These are phyloP conservation scores for Choloepus didactylus DNA, from an alignment of 2,797 vertebrate species.

Conservation along the genomic window DNA sequence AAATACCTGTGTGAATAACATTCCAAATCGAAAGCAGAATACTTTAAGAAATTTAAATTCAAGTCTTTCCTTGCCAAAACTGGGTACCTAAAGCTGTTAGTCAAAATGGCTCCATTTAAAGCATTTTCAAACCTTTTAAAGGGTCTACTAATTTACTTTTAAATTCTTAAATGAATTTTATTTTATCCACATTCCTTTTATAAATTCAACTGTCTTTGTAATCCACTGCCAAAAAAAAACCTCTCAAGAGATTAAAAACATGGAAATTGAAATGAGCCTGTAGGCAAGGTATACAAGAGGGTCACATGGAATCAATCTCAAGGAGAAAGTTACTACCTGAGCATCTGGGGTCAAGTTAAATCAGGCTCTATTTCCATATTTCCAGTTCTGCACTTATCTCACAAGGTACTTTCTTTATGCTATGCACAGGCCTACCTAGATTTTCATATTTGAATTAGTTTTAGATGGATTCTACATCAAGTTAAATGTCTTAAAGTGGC, in stretches of 20 bases:
- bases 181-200: slow-evolving; percentile 46
- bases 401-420: slow-evolving; percentile 41
- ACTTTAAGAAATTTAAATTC: slow-evolving; percentile 56
- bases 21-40: slow-evolving; percentile 56
- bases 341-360: slow-evolving; percentile 72
- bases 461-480: background rate
- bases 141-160: background rate
- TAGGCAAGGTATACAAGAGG: slow-evolving; percentile 36
- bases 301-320: slow-evolving; percentile 63
- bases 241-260: slow-evolving; percentile 58
- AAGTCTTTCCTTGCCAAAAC: slow-evolving; percentile 50
- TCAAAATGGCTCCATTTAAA: slow-evolving; percentile 63
- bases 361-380: slow-evolving; percentile 67
- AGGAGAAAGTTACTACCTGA: slow-evolving; percentile 73
- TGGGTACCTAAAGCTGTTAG: background rate
- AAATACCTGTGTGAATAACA: slow-evolving; percentile 36
- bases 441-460: slow-evolving; percentile 35
- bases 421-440: slow-evolving; percentile 20
- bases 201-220: slow-evolving; percentile 58
- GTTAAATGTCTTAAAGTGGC: slow-evolving; percentile 39
- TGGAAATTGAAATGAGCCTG: slow-evolving; percentile 65
- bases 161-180: slow-evolving; percentile 18
- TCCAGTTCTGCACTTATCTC: slow-evolving; percentile 65
- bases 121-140: slow-evolving; percentile 53
- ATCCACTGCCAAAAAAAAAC: slow-evolving; percentile 6